Conservation (phyloP, 2,797 vertebrate species). For the Microchirus variegatus region DNA sequence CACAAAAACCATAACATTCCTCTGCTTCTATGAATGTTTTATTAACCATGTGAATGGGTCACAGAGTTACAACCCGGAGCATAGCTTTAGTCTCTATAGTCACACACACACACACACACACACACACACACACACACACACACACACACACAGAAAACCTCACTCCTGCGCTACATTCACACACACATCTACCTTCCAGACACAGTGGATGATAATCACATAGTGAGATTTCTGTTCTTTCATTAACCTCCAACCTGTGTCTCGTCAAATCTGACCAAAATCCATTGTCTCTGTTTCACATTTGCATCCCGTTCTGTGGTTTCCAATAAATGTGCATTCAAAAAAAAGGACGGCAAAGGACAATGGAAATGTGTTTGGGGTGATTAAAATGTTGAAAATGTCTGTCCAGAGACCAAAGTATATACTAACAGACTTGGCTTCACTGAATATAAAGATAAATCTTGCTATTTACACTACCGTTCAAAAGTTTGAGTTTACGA, state of each 20-base stretch:
- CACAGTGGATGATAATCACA: constrained; percentile 46
- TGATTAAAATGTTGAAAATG: too few relatives aligned
- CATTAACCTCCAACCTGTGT: constrained; percentile 48
- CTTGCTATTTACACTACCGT: too few relatives aligned
- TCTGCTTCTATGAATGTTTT: constrained; percentile 85
- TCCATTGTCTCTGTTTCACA: too few relatives aligned
- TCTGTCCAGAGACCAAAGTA: too few relatives aligned
- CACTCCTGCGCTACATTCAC: constrained; percentile 47
- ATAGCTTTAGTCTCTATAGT: constrained; percentile 75
- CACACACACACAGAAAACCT: constrained; percentile 56
- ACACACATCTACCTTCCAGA: constrained; percentile 48
- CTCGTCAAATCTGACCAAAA: constrained; percentile 18
- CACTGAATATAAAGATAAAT: too few relatives aligned
- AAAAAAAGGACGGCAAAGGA: too few relatives aligned
- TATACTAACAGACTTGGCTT: too few relatives aligned
- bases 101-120: constrained; percentile 57
- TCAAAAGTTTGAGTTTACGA: too few relatives aligned
- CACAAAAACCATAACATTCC: constrained; percentile 84
- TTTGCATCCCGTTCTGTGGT: too few relatives aligned
- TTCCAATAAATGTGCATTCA: too few relatives aligned
- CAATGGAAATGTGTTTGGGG: too few relatives aligned
- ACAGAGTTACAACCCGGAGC: constrained; percentile 78
- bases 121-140: constrained; percentile 58
- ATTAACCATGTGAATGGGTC: constrained; percentile 86
- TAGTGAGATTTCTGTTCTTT: constrained; percentile 63